These are phyloP conservation scores for Clepsis dumicolana DNA, from an alignment of 2,888 invertebrate species.

Conservation along the genomic window DNA sequence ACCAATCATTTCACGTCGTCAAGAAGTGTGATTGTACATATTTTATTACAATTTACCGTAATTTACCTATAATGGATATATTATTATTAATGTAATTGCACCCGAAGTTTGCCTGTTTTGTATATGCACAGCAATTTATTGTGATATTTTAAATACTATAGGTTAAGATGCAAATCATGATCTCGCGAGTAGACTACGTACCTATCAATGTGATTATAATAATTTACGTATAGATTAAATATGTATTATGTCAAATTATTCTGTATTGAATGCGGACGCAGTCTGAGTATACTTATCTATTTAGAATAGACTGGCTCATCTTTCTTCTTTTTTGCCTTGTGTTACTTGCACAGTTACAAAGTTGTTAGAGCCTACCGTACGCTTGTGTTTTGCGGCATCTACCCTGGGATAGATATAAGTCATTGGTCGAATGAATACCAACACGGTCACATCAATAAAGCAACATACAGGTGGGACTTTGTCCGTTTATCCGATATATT, in stretches of 20 bases:
- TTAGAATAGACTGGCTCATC: slow-evolving; percentile 53
- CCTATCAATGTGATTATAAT: slow-evolving; percentile 78
- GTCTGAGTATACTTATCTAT: slow-evolving; percentile 61
- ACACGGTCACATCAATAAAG: not conserved
- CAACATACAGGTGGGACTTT: not conserved
- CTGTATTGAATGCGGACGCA: slow-evolving; percentile 70
- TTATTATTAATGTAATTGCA: slow-evolving; percentile 82
- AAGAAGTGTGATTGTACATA: slow-evolving; percentile 55
- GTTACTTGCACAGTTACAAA: slow-evolving; percentile 48
- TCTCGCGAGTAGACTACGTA: slow-evolving; percentile 79
- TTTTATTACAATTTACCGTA: slow-evolving; percentile 70
- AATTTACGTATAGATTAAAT: slow-evolving; percentile 65
- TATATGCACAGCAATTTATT: slow-evolving; percentile 87
- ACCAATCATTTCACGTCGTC: slow-evolving; percentile 14
- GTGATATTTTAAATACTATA: slow-evolving; percentile 86
- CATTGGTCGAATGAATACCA: not conserved
- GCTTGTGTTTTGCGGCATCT: slow-evolving; percentile 40
- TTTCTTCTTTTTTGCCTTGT: slow-evolving; percentile 52
- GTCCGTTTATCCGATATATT: not conserved
- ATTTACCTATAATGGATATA: slow-evolving; percentile 64
- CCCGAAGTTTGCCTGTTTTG: slow-evolving; percentile 86
- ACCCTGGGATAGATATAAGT: slow-evolving; percentile 7
- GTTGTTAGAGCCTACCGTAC: slow-evolving; percentile 30
- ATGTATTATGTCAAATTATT: slow-evolving; percentile 60
- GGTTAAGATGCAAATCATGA: slow-evolving; percentile 81